Conservation (phyloP, 1,140 invertebrate species). For the Ostrea edulis region DNA sequence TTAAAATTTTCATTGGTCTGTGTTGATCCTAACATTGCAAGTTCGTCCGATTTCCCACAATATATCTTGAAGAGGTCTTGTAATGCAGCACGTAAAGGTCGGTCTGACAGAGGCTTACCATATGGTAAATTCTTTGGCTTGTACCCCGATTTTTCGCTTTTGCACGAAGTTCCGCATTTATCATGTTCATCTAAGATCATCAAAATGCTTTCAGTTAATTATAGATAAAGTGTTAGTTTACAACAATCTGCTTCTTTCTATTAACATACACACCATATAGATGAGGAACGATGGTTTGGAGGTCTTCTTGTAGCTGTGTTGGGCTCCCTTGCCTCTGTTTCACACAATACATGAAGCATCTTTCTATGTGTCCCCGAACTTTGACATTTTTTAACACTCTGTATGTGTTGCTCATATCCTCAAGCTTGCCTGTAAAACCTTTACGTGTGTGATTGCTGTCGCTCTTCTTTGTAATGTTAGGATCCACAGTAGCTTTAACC, state of each 20-base stretch:
- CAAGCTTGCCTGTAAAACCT: background rate
- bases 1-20: no score
- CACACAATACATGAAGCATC: slow-evolving; percentile 27
- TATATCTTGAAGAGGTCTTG: no score
- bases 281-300: slow-evolving; percentile 6
- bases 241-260: background rate
- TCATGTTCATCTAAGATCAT: no score
- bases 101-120: no score
- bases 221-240: no score
- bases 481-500: slow-evolving; percentile 33
- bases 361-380: slow-evolving; percentile 6
- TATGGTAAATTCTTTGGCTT: no score
- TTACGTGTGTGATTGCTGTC: background rate
- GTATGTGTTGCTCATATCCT: slow-evolving; percentile 9
- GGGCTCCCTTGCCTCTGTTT: background rate
- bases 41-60: no score
- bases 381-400: background rate
- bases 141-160: no score
- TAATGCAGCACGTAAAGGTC: no score
- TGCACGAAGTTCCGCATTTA: no score
- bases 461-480: background rate
- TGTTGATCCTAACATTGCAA: no score
- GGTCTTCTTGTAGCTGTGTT: background rate
- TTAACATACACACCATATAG: slow-evolving; percentile 30
- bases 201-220: no score